Base-by-base conservation (phyloP, 2,797 vertebrate genomes). In the Diplodus sargus region DNA sequence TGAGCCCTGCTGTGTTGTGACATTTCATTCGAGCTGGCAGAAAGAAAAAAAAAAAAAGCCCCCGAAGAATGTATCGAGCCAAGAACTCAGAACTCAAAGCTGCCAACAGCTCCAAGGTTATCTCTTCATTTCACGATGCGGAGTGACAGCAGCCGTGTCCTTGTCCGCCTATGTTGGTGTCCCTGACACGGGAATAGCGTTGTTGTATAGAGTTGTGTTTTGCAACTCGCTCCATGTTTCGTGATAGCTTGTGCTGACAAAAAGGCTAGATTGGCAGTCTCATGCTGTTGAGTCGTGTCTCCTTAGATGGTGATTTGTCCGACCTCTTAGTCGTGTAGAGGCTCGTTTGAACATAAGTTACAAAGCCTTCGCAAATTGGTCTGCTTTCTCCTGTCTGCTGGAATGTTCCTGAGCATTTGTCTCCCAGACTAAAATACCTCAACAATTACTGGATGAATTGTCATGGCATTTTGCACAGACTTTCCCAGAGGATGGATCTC, bases 21-120 rank as follows among this genome's bases (percentile, higher is more conserved):
- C 85, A 79, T 82, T 87, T 73, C 45, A 66, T 69, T 52, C 17
- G 64, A 83, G 70, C 73, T 45, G 80, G 57, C 73, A 78, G 67
- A 82, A 85, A 76, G 66, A 86, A 42, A 87, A 69, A 28, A 28
- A 28, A 28, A 28, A 28, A 28, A 28, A 28, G 47, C n/a, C 63
- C 42, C 59, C 2, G 22, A 66, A 81, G 51, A 79, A 64, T 69
- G 13, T 16, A 25, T 80, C 61, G 72, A 73, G 60, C 75, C 48
- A 42, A 71, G 39, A 86, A 59, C 15, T 64, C 74, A 45, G 39
- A 68, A 45, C 64, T 75, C 67, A 52, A 59, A 74, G 69, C 79
- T 77, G 69, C 57, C 79, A 64, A 68, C 66, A 64, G 60, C 74
- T 88, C 79, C 84, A 91, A 88, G 79, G 78, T 78, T 82, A 80